Evolutionary conservation across 2,113 vertebrate genomes (phyloP).

Genomic region (Eonycteris spelaea): DNA sequence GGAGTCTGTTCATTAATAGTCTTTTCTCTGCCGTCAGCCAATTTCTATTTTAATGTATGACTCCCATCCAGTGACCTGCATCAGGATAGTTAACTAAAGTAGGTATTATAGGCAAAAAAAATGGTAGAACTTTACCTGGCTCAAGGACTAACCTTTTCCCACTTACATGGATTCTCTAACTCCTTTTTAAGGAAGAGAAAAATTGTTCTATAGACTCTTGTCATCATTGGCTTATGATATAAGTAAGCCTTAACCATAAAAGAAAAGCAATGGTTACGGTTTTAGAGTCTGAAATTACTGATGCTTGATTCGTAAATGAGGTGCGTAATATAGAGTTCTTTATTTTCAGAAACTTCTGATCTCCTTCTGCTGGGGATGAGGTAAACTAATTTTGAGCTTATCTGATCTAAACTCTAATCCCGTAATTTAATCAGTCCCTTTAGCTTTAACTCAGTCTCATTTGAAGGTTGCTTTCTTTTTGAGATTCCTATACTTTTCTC

Average conservation of each 20-base stretch:
- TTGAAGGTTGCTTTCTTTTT: conserved; percentile 3
- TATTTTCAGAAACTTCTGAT: conserved; percentile 19
- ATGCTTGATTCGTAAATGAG: not conserved
- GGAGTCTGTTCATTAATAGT: not conserved
- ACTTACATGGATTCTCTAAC: not conserved
- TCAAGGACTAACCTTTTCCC: not conserved
- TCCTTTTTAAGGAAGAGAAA: conserved; percentile 34
- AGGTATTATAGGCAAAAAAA: not conserved
- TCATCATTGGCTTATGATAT: not conserved
- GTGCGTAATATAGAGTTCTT: not conserved
- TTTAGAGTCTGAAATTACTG: conserved; percentile 1
- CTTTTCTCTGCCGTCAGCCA: not conserved
- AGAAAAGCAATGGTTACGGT: not conserved
- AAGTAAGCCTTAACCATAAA: not conserved
- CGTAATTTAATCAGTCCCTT: not conserved
- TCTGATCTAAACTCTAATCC: not conserved
- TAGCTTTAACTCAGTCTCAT: not conserved
- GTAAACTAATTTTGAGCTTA: conserved; percentile 5
- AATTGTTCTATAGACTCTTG: not conserved
- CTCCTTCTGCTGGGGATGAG: not conserved
- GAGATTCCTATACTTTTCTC: not conserved
- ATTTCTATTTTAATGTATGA: not conserved
- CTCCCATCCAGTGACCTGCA: not conserved
- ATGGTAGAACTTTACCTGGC: not conserved
- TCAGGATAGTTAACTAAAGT: not conserved